Evolutionary conservation across 2,797 vertebrate species (phyloP), one percentile per base, ranked within the genome.

Genomic region (Neopelma chrysocephalum): DNA sequence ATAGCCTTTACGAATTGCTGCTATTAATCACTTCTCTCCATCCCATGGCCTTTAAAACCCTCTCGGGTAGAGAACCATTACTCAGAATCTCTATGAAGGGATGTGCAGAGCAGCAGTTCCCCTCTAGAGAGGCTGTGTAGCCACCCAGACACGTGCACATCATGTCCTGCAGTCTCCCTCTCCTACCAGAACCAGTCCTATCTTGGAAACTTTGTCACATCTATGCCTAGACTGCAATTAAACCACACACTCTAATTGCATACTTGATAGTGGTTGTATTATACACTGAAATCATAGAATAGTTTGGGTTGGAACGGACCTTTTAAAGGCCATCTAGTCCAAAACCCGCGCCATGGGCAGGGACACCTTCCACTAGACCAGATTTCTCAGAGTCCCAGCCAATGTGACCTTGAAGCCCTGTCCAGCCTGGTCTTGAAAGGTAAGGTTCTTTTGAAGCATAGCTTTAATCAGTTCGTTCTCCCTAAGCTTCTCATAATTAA

Each of bases 91-190:
- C 11, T 38, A 10, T 15, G 34, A 62, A 64, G n/a, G 13, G 38
- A 48, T 15, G 36, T 11, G 15, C 1, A 6, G 20, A 45, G 65
- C n/a, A 70, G 25, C 25, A 57, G 11, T 5, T 89, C 31, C 61
- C 4, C 48, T 53, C 43, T 31, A 22, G 40, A 56, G 31, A 64
- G 32, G 8, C 4, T 56, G 16, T 19, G 32, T 20, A n/a, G 20
- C 9, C 47, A 25, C 5, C 12, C 54, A 75, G 20, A 4, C 3
- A 0, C 4, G 2, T 1, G 0, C 34, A 36, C 19, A 36, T 32
- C 40, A 12, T 8, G 9, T 31, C 25, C 50, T 77, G 15, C 21
- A 47, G 21, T 27, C 16, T 75, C 18, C 34, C 17, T 42, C 11
- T 38, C 47, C 54, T 40, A 27, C 13, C 71, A 9, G 10, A 77